phyloP scores from a whole-genome alignment of 2,797 vertebrate genomes.

The Crypturellus tataupa region DNA sequence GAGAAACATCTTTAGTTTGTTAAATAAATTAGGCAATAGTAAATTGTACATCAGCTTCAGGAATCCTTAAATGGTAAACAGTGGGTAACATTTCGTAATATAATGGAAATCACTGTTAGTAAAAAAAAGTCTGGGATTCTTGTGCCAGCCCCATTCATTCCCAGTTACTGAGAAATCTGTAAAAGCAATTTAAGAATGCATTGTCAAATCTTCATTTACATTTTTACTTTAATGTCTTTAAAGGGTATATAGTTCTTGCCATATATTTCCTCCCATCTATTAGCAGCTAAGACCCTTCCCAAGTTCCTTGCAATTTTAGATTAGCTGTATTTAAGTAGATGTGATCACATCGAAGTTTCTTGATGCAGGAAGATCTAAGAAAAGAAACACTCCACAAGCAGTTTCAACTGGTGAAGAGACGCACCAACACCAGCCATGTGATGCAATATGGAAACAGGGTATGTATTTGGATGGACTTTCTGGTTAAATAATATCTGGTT shows the following conservation, averaged over 20 bases:
- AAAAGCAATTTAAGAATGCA: not conserved
- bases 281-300: not conserved
- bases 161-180: not conserved
- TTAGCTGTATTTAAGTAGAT: not conserved
- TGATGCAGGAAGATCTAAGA: slow-evolving; percentile 89
- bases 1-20: not conserved
- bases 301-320: not conserved
- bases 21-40: not conserved
- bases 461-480: not conserved
- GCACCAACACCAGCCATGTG: slow-evolving; percentile 96
- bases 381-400: slow-evolving; percentile 92
- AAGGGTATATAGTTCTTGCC: not conserved
- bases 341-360: slow-evolving; percentile 6
- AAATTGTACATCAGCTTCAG: not conserved
- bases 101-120: not conserved
- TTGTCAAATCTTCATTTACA: not conserved
- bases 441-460: slow-evolving; percentile 94
- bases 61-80: not conserved
- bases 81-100: not conserved
- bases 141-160: not conserved
- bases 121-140: not conserved
- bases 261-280: not conserved
- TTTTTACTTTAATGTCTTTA: not conserved
- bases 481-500: not conserved
- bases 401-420: slow-evolving; percentile 91